phyloP scores from a whole-genome alignment of 2,797 vertebrate species.

The Taenioides sp. region DNA sequence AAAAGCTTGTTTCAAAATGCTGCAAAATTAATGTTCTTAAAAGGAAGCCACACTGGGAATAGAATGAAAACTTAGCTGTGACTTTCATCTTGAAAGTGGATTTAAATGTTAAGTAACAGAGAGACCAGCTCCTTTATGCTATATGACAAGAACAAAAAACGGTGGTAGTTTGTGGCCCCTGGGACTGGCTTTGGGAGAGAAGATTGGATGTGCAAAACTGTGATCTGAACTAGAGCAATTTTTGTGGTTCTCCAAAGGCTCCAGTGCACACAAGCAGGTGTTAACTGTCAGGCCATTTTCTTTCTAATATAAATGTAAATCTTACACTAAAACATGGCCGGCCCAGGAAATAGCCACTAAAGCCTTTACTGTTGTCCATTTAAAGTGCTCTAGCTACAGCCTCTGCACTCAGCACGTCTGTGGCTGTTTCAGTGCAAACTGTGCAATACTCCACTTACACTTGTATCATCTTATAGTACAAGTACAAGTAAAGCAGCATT shows the following conservation, averaged over 20 bases:
- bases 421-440: constrained; percentile 6
- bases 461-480: neutral
- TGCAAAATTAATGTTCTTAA: constrained; percentile 13
- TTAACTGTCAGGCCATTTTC: constrained; percentile 17
- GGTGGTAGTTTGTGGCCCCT: constrained; percentile 33
- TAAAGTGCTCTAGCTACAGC: constrained; percentile 17
- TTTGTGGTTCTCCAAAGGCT: constrained; percentile 33
- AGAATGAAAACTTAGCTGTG: neutral
- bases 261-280: constrained; percentile 13
- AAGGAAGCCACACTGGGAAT: constrained; percentile 11
- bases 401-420: constrained; percentile 1
- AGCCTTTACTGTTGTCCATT: constrained; percentile 8
- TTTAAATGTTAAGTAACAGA: constrained; percentile 34
- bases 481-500: neutral
- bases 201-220: constrained; percentile 26
- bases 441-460: neutral
- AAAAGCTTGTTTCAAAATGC: constrained; percentile 13
- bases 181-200: constrained; percentile 30
- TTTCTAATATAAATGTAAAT: constrained; percentile 37
- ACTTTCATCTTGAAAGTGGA: constrained; percentile 18
- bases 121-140: constrained; percentile 10
- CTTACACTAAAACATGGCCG: constrained; percentile 3
- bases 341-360: constrained; percentile 11
- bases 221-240: constrained; percentile 35
- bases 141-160: constrained; percentile 23